Percentiles rank a stretch among this genome's conserved stretches.
Conservation (phyloP, 2,888 invertebrate genomes). For the Neoascia interrupta region DNA sequence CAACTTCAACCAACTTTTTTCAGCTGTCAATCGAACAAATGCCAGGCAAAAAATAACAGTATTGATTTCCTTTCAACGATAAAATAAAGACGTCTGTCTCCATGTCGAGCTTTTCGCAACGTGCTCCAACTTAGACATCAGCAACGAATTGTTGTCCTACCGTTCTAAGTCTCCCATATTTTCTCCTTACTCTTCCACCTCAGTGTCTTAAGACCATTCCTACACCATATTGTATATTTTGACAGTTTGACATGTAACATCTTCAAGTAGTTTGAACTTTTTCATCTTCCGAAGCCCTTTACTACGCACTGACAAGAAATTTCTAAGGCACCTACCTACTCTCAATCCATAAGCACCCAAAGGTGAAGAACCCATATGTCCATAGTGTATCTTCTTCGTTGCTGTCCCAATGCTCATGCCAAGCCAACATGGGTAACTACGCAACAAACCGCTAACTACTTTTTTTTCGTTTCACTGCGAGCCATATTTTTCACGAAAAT, state of each 20-base stretch:
- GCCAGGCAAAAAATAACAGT: no score
- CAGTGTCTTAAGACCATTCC: no score
- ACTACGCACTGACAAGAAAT: conserved; percentile 34
- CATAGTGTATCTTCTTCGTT: conserved; percentile 56
- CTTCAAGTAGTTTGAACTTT: conserved; percentile 18
- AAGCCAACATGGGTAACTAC: conserved; percentile 9
- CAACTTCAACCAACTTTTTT: no score
- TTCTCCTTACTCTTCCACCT: no score
- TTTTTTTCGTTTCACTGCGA: conserved; percentile 28
- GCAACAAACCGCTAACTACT: conserved; percentile 47
- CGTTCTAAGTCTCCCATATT: no score
- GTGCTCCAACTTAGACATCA: no score
- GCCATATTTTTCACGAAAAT: conserved; percentile 35
- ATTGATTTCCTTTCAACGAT: no score
- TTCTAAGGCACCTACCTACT: conserved; percentile 20
- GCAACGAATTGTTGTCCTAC: no score
- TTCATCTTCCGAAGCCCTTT: conserved; percentile 22
- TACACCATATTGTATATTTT: no score
- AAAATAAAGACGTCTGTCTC: no score
- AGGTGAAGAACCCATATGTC: conserved; percentile 67
- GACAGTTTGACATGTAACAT: conserved; percentile 40
- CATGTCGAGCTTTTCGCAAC: no score
- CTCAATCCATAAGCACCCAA: conserved; percentile 24
- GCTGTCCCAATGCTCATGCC: not conserved
- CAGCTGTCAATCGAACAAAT: no score